Base-by-base conservation (phyloP, 2,888 invertebrate genomes). In the Hesperia comma region DNA sequence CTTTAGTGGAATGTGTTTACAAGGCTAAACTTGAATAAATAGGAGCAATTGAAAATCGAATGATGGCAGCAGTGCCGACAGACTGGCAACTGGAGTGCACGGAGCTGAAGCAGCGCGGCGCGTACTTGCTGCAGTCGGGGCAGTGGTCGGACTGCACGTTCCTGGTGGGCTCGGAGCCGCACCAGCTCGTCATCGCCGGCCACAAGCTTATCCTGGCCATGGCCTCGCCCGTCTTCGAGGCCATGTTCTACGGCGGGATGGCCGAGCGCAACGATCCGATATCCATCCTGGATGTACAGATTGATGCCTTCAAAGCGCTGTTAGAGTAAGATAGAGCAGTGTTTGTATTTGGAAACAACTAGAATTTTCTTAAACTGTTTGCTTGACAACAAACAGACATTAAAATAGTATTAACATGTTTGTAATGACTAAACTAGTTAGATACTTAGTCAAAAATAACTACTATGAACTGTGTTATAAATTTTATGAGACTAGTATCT, bases 221-320 rank as follows among this genome's bases (percentile, higher is more conserved):
- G 96, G 95, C 97, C 0, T 97, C 97, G 71, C 97, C 97, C 0
- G 97, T 97, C 0, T 97, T 97, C 79, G 97, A 97, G 79, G 96
- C 96, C 0, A 97, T 97, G 97, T 97, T 97, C 79, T 97, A 94
- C 79, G 97, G 97, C 0, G 96, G 96, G 26, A 95, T 97, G 94
- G 95, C 97, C 0, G 97, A 97, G 77, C 95, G 96, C 60, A 94
- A 94, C 70, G 95, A 95, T 73, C 96, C 96, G 0, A 97, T 97
- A 75, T 94, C 95, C 0, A 97, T 97, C 74, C 93, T 96, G 41
- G 97, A 97, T 83, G 96, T 97, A 1, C 97, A 97, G 81, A 97
- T 97, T 4, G 97, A 97, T 74, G 97, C 97, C 0, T 97, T 97
- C 76, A 96, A 95, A 83, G 95, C 97, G 3, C 90, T 97, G 72